These are phyloP conservation scores for Euborellia annulipes DNA, from an alignment of 1,140 invertebrate species.

Conservation along the genomic window DNA sequence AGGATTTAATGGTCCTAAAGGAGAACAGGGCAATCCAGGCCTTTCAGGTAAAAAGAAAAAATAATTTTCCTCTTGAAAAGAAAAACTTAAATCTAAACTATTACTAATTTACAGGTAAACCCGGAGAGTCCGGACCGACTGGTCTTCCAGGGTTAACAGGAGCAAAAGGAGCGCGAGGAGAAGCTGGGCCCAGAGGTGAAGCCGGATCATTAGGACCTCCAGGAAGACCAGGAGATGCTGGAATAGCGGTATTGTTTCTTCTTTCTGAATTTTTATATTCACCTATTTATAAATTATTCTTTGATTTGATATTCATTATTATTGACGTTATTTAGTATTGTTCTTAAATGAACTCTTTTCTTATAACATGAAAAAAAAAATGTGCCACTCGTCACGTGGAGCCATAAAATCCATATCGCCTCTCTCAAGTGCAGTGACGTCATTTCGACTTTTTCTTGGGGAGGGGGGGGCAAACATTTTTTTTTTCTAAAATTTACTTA, in stretches of 20 bases:
- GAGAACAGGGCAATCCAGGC: constrained; percentile 53
- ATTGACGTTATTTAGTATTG: background rate
- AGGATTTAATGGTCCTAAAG: constrained; percentile 48
- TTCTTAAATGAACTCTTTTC: too few relatives aligned
- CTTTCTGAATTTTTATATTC: constrained; percentile 1
- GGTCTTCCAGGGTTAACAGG: constrained; percentile 47
- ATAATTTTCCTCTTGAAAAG: too few relatives aligned
- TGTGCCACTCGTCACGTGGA: too few relatives aligned
- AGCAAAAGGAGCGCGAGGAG: constrained; percentile 56
- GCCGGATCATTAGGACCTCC: constrained; percentile 50
- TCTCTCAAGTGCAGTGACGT: too few relatives aligned
- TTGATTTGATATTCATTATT: background rate
- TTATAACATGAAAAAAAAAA: too few relatives aligned
- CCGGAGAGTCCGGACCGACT: constrained; percentile 41
- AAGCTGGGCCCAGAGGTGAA: constrained; percentile 57
- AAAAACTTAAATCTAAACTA: background rate
- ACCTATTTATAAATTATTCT: background rate
- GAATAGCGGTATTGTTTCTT: constrained; percentile 37
- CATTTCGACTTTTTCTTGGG: too few relatives aligned
- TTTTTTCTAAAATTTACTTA: too few relatives aligned
- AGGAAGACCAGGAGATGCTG: constrained; percentile 53
- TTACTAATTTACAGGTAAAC: constrained; percentile 18
- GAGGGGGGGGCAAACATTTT: too few relatives aligned
- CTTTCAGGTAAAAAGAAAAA: constrained; percentile 29
- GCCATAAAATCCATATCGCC: too few relatives aligned